Evolutionary conservation across 2,113 vertebrate genomes (phyloP), one percentile per base, ranked within the genome.

Genomic region (Scortum barcoo): DNA sequence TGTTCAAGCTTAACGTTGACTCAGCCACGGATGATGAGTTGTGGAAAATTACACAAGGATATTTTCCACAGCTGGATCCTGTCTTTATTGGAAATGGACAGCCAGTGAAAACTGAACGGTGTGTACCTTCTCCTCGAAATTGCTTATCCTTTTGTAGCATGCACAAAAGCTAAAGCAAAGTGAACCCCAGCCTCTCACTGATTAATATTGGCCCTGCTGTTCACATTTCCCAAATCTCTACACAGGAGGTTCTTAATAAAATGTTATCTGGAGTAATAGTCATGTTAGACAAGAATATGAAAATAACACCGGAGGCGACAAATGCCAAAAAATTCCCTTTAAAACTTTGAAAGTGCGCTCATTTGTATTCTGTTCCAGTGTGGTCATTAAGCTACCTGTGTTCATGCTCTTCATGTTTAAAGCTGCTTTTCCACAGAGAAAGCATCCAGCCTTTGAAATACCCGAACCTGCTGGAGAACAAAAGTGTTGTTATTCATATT

Each of bases 401-500:
- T 42, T 80, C 24, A 58, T 56, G 46, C 28, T 78, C 3, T 67
- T 83, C 30, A 57, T 38, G 46, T 71, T 78, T 67, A 70, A 56
- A 76, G 62, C n/a, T 63, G 58, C 62, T 24, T 30, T 51, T 78
- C 70, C 44, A 85, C 44, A 60, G 44, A 78, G 54, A 44, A 72
- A 61, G 9, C 26, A 65, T 62, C 26, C 33, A 66, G 24, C 22
- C 30, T 75, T 84, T 76, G 63, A 89, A 83, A 85, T 51, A 22
- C 42, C 44, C 60, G 40, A 78, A 84, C 63, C 46, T 87, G 51
- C 69, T 78, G 11, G 28, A 66, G 67, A 85, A 84, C 46, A 80
- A 72, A 63, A 22, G n/a, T 69, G 30, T 62, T 73, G 28, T 73
- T 83, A 33, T 88, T 83, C 75, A 72, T 75, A 83, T 61, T 79